Evolutionary conservation across 1,140 invertebrate species (phyloP).

Genomic region (Bilobella aurantiaca): DNA sequence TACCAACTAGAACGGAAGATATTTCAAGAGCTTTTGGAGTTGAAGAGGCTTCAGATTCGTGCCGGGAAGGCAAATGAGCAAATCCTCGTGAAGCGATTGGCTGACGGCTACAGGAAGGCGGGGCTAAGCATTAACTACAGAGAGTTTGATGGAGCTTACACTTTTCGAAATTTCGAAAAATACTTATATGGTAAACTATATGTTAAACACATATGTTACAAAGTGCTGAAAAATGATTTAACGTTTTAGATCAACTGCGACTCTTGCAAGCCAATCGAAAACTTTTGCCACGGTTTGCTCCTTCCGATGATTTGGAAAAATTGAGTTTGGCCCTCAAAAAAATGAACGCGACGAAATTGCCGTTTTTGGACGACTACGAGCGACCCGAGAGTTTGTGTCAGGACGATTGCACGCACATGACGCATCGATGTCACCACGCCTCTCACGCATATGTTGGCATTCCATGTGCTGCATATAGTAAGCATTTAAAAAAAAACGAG

Average conservation of each 20-base stretch:
- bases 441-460: slow-evolving; percentile 81
- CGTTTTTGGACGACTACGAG: slow-evolving; percentile 33
- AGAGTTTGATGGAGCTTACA: slow-evolving; percentile 59
- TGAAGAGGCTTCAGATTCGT: slow-evolving; percentile 84
- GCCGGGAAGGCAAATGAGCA: slow-evolving; percentile 78
- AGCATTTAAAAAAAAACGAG: slow-evolving; percentile 39
- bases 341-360: slow-evolving; percentile 37
- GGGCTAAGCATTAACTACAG: slow-evolving; percentile 58
- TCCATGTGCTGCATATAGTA: slow-evolving; percentile 70
- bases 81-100: slow-evolving; percentile 71
- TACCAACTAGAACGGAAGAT: slow-evolving; percentile 85
- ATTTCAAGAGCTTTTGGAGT: slow-evolving; percentile 83
- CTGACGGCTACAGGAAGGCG: slow-evolving; percentile 67
- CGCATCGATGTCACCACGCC: slow-evolving; percentile 75
- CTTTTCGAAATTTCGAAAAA: slow-evolving; percentile 77
- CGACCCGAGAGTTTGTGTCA: slow-evolving; percentile 39
- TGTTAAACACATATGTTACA: neutral
- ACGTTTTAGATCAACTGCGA: slow-evolving; percentile 54
- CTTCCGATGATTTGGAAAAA: slow-evolving; percentile 47
- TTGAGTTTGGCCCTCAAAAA: slow-evolving; percentile 45
- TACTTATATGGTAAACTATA: slow-evolving; percentile 65
- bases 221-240: neutral
- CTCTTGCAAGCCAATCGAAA: slow-evolving; percentile 55
- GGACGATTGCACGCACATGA: slow-evolving; percentile 64
- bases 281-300: slow-evolving; percentile 48